phyloP scores from a whole-genome alignment of 2,888 invertebrate genomes.

The Troilus luridus region DNA sequence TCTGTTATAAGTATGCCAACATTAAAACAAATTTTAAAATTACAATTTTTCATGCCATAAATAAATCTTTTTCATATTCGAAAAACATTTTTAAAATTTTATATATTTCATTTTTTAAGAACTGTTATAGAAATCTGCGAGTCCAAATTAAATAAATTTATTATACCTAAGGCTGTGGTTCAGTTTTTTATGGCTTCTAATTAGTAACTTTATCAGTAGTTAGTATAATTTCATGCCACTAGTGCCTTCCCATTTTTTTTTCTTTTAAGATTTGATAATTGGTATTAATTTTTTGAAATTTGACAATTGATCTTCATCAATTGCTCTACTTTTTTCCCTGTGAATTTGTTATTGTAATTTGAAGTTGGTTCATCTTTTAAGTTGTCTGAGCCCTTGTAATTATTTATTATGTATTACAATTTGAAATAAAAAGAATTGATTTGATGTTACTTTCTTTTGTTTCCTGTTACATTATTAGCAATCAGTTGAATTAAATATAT shows the following conservation, averaged over 20 bases:
- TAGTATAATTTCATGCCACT: conserved; percentile 13
- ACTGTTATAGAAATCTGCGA: background rate
- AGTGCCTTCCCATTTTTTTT: conserved; percentile 1
- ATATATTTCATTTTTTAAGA: background rate
- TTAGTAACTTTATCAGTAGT: background rate
- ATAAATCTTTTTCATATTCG: background rate
- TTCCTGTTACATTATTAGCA: background rate
- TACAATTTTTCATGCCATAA: too few species aligned
- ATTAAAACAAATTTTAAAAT: background rate
- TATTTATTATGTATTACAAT: conserved; percentile 7
- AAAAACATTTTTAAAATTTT: too few species aligned
- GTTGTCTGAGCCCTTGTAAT: background rate
- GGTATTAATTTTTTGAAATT: background rate
- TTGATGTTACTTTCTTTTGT: background rate
- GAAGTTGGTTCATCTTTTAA: background rate
- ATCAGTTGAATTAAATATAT: background rate
- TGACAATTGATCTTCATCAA: background rate
- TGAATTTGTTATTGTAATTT: background rate
- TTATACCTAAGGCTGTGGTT: conserved; percentile 1
- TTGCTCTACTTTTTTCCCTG: background rate
- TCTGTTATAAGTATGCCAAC: too few species aligned
- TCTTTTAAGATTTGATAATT: background rate
- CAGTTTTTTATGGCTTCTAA: conserved; percentile 14
- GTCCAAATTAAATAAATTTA: conserved; percentile 35
- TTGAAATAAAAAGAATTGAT: conserved; percentile 22